Conservation (phyloP, 2,888 invertebrate genomes). For the Anoncus sp. region DNA sequence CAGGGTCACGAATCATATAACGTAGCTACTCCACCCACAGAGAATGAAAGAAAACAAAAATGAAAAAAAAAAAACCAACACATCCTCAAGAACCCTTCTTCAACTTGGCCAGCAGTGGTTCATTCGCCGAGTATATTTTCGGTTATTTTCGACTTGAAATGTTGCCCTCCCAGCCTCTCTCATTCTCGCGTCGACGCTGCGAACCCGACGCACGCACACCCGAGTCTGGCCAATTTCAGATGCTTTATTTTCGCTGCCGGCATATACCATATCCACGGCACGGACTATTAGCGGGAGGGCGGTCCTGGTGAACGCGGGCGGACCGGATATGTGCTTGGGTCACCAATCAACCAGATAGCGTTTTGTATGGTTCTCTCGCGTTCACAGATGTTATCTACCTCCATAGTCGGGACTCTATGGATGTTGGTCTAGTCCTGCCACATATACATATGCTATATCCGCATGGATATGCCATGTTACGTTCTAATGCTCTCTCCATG, state of each 20-base stretch:
- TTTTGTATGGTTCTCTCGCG: conserved; percentile 52
- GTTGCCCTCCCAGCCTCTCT: neutral
- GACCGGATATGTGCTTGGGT: conserved; percentile 56
- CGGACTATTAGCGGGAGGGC: conserved; percentile 48
- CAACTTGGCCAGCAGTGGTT: conserved; percentile 13
- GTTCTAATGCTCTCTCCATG: conserved; percentile 26
- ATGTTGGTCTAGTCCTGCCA: conserved; percentile 17
- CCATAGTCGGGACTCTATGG: neutral
- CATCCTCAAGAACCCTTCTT: conserved; percentile 16
- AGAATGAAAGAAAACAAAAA: neutral
- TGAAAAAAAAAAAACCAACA: conserved; percentile 6
- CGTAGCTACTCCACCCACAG: neutral
- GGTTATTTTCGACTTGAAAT: conserved; percentile 65
- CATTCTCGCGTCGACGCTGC: conserved; percentile 10
- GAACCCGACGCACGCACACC: conserved; percentile 2
- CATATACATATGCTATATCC: conserved; percentile 10
- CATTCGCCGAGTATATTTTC: conserved; percentile 53
- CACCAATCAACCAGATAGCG: conserved; percentile 61
- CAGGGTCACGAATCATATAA: conserved; percentile 62
- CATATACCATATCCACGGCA: conserved; percentile 9
- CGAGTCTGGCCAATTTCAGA: conserved; percentile 59
- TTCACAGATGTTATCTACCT: conserved; percentile 55
- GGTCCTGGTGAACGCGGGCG: conserved; percentile 44
- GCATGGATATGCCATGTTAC: conserved; percentile 12
- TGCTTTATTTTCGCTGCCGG: conserved; percentile 57